Percentiles rank a stretch among this genome's conserved stretches.
These are phyloP conservation scores for Protonemura montana DNA, from an alignment of 2,888 invertebrate species.

Conservation along the genomic window DNA sequence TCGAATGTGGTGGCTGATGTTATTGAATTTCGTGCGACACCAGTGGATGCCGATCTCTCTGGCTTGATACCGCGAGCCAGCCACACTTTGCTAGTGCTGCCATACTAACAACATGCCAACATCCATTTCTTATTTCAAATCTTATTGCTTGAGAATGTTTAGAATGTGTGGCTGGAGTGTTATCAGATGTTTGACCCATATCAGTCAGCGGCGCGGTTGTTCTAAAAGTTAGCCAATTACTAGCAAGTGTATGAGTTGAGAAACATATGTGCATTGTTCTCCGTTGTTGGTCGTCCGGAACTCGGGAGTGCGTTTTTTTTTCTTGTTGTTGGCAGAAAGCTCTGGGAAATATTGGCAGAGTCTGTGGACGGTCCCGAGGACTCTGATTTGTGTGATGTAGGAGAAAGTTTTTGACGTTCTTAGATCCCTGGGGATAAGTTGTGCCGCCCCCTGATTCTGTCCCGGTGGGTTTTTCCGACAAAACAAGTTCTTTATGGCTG, in stretches of 20 bases:
- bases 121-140: not conserved
- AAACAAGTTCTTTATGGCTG: not conserved
- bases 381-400: not conserved
- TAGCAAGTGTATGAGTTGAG: not conserved
- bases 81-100: not conserved
- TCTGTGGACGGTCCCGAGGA: not conserved
- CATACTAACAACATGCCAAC: not conserved
- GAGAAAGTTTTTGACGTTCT: not conserved
- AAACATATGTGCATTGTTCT: not conserved
- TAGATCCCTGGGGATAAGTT: not conserved
- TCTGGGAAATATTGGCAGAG: not conserved
- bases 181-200: slow-evolving; percentile 7
- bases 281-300: not conserved
- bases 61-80: not conserved
- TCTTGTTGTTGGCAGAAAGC: not conserved
- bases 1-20: not conserved
- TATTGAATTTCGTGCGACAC: not conserved
- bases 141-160: not conserved
- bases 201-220: not conserved
- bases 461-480: not conserved
- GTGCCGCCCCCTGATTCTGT: not conserved
- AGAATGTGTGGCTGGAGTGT: not conserved
- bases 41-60: not conserved
- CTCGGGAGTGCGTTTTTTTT: not conserved
- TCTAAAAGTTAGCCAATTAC: not conserved